Evolutionary conservation across 2,888 invertebrate species (phyloP).

Genomic region (Galerucella pusilla): DNA sequence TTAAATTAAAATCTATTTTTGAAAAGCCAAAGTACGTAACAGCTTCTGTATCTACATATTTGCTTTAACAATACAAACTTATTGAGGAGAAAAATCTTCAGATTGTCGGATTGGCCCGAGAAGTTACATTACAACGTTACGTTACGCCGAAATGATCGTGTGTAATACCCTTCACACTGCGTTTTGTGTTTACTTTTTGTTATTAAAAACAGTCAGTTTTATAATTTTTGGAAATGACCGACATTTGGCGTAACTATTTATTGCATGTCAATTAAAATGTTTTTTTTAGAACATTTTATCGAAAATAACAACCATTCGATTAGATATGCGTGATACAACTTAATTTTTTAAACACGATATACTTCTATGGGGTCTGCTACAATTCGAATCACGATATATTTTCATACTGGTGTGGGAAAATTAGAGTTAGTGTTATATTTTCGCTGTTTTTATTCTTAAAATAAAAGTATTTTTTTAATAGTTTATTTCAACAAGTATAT

Average conservation of each 20-base stretch:
- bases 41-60: no score
- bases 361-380: conserved; percentile 17
- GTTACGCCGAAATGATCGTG: no score
- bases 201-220: conserved; percentile 23
- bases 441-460: neutral
- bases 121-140: no score
- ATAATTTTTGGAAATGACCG: conserved; percentile 41
- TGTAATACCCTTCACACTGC: no score
- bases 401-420: neutral
- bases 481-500: no score
- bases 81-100: no score
- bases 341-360: conserved; percentile 47
- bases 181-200: conserved; percentile 10
- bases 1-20: no score
- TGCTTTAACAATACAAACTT: no score
- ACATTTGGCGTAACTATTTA: conserved; percentile 46
- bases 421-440: conserved; percentile 1
- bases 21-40: no score
- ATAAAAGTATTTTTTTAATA: neutral
- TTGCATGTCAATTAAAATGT: conserved; percentile 45
- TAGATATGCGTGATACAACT: conserved; percentile 55
- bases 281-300: conserved; percentile 47
- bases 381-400: conserved; percentile 8
- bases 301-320: conserved; percentile 49
- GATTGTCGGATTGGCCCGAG: no score